Evolutionary conservation across 2,888 invertebrate genomes (phyloP), one percentile per base, ranked within the genome.

Genomic region (Drosophila pseudotakahashii): DNA sequence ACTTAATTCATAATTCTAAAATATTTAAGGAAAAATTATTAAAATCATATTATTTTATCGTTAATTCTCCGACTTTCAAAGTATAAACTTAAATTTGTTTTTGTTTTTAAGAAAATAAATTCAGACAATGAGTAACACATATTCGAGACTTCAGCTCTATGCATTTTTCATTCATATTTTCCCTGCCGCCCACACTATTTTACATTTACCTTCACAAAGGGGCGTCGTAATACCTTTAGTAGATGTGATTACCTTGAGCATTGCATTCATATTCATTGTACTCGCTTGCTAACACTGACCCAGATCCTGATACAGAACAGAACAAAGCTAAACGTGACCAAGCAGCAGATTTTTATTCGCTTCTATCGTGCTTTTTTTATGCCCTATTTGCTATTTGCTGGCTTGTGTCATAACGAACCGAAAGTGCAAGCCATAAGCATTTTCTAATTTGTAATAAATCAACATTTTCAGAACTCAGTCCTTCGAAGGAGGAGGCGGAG

Each of bases 391-490:
- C 52, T 54, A 36, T 75, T 76, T 75, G 73, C 75, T 62, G 57
- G 37, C 5, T 26, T 64, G 66, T 73, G 61, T 78, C 76, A 60
- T 73, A 81, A 72, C 59, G 73, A 76, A 82, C 60, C 19, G 60
- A 67, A 68, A 60, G 32, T 48, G 75, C 71, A 69, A 57, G 67
- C 78, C 70, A 36, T 48, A 70, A 83, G 63, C 70, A 83, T 62
- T 78, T 83, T 83, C 63, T 78, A 77, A 78, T 83, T 83, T 70
- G 26, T 37, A 59, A 69, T 45, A 78, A 78, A 78, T 79, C 68
- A 67, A 70, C 64, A 72, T 82, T 77, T 70, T 54, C 55, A 42
- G 34, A 13, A 34, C 34, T 34, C 50, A n/a, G 11, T 48, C 47
- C 37, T 63, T 26, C 13, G 16, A 5, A 36, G 16, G 14, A 19